A percentile compares a stretch with the other conserved stretches of the same genome.
phyloP scores from a whole-genome alignment of 1,140 invertebrate species.

The Tachypleus tridentatus region DNA sequence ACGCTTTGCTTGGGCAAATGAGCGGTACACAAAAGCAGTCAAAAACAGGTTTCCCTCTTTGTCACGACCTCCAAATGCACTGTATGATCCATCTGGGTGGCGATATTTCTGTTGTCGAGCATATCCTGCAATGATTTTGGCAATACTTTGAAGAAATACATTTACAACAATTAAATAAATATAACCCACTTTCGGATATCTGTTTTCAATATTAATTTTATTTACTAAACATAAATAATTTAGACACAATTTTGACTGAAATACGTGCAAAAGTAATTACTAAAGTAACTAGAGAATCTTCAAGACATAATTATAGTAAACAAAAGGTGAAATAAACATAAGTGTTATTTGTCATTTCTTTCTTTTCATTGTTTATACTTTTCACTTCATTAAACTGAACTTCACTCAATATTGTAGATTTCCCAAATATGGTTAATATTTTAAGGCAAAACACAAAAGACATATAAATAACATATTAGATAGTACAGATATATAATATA shows the following conservation, averaged over 20 bases:
- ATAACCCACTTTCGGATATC: not conserved
- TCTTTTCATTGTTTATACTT: no score
- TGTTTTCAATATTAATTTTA: not conserved
- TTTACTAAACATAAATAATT: not conserved
- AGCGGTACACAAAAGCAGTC: constrained; percentile 66
- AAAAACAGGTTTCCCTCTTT: constrained; percentile 59
- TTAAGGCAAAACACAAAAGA: no score
- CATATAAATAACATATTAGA: no score
- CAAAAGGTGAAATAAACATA: no score
- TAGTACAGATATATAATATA: no score
- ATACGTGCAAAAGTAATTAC: not conserved
- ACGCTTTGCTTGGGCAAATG: constrained; percentile 48
- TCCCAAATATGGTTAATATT: no score
- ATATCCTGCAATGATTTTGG: constrained; percentile 43
- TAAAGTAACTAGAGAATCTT: constrained; percentile 2
- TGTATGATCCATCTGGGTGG: constrained; percentile 62
- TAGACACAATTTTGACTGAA: not conserved
- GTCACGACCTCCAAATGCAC: constrained; percentile 56
- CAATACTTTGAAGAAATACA: not conserved
- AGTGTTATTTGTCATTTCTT: no score
- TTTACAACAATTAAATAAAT: not conserved
- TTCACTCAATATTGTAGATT: no score
- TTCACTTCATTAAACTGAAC: no score
- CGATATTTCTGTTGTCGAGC: constrained; percentile 57
- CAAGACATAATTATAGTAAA: not conserved